Evolutionary conservation across 1,140 invertebrate species (phyloP).

Genomic region (Ostrea edulis): DNA sequence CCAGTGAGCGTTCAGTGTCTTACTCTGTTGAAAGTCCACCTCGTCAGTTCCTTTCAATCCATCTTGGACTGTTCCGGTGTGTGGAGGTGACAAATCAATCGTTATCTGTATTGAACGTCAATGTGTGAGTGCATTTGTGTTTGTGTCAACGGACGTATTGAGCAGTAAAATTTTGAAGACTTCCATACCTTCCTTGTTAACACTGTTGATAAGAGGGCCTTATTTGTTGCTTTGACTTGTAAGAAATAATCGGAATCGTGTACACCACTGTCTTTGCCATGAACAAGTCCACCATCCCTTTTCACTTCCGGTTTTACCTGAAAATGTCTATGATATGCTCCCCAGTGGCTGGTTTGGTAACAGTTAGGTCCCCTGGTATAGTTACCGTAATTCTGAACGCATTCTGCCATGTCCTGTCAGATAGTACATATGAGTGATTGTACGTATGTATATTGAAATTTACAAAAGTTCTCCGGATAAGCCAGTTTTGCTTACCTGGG

Average conservation of each 20-base stretch:
- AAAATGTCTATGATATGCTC: conserved; percentile 63
- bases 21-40: conserved; percentile 58
- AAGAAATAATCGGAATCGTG: conserved; percentile 67
- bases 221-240: conserved; percentile 61
- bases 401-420: conserved; percentile 53
- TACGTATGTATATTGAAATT: neutral
- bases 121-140: too few species aligned
- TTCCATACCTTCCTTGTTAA: conserved; percentile 55
- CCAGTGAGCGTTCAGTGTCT: conserved; percentile 59
- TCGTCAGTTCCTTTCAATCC: conserved; percentile 55
- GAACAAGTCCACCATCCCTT: conserved; percentile 52
- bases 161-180: too few species aligned
- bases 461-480: too few species aligned
- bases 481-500: conserved; percentile 10
- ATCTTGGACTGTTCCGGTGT: conserved; percentile 61
- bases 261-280: conserved; percentile 48
- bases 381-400: conserved; percentile 47
- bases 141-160: too few species aligned
- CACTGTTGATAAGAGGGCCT: conserved; percentile 58
- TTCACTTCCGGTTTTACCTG: conserved; percentile 54
- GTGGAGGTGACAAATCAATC: conserved; percentile 62
- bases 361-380: conserved; percentile 56
- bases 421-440: neutral
- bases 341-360: conserved; percentile 58
- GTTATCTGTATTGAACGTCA: conserved; percentile 53